Conservation (phyloP, 2,797 vertebrate genomes). For the Channallabes apus region DNA sequence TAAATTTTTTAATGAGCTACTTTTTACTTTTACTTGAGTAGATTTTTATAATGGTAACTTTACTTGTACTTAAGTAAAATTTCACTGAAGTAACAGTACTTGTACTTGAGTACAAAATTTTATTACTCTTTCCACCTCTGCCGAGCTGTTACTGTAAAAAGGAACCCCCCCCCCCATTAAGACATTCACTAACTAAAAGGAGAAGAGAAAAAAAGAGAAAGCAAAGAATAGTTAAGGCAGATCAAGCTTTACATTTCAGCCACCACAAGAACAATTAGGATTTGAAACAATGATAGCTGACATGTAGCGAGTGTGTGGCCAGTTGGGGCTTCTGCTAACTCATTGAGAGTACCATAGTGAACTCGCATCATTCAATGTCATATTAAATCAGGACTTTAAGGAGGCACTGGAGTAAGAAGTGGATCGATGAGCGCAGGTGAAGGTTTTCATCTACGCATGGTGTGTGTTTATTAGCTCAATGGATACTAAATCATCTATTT, state of each 20-base stretch:
- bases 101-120: no score
- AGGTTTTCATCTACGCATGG: background rate
- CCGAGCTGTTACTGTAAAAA: background rate
- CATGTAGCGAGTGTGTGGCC: no score
- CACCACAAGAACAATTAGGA: background rate
- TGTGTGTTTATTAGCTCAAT: background rate
- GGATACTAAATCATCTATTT: background rate
- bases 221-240: background rate
- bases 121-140: no score
- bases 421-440: background rate
- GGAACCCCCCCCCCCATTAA: no score
- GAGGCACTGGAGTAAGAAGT: constrained; percentile 14
- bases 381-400: constrained; percentile 12
- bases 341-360: background rate
- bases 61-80: no score
- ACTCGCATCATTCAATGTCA: background rate
- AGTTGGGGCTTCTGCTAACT: background rate
- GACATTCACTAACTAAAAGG: background rate
- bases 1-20: no score
- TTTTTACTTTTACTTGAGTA: no score
- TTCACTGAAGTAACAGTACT: no score
- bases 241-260: background rate
- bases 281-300: background rate
- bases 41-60: no score
- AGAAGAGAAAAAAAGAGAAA: background rate